Percentiles rank a stretch among this genome's conserved stretches.
These are phyloP conservation scores for Oryzias dopingdopingensis DNA, from an alignment of 2,797 vertebrate genomes.

Conservation along the genomic window DNA sequence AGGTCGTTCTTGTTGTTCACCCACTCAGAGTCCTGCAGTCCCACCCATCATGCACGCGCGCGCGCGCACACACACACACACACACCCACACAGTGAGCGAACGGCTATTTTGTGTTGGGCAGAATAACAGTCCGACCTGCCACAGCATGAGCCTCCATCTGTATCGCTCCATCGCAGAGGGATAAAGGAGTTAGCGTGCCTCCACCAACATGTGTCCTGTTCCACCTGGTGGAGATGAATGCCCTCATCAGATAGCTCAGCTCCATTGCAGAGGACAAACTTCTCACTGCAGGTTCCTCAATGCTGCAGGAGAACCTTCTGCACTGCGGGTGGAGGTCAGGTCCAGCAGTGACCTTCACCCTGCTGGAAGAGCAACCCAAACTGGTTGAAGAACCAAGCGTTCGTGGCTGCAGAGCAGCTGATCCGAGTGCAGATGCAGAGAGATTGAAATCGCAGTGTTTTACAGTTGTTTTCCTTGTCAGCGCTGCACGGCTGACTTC, in stretches of 20 bases:
- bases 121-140: conserved; percentile 60
- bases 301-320: neutral
- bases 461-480: conserved; percentile 53
- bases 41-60: neutral
- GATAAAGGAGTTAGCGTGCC: conserved; percentile 75
- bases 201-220: conserved; percentile 71
- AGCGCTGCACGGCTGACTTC: conserved; percentile 44
- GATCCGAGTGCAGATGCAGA: conserved; percentile 31
- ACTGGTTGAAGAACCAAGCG: too few relatives aligned
- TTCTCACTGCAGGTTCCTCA: conserved; percentile 11
- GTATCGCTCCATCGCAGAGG: conserved; percentile 60
- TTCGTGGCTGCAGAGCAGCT: neutral
- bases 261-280: conserved; percentile 45
- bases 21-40: conserved; percentile 13
- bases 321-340: conserved; percentile 2
- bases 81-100: conserved; percentile 6
- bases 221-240: conserved; percentile 75
- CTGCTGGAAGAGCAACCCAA: too few relatives aligned
- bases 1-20: conserved; percentile 7
- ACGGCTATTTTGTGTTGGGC: conserved; percentile 22
- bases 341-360: too few relatives aligned
- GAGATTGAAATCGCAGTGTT: conserved; percentile 38
- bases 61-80: neutral
- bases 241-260: conserved; percentile 62
- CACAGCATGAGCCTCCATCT: conserved; percentile 61